Percentiles rank a stretch among this genome's conserved stretches.
These are phyloP conservation scores for Rallus crepitans DNA, from an alignment of 2,797 vertebrate genomes.

Conservation along the genomic window DNA sequence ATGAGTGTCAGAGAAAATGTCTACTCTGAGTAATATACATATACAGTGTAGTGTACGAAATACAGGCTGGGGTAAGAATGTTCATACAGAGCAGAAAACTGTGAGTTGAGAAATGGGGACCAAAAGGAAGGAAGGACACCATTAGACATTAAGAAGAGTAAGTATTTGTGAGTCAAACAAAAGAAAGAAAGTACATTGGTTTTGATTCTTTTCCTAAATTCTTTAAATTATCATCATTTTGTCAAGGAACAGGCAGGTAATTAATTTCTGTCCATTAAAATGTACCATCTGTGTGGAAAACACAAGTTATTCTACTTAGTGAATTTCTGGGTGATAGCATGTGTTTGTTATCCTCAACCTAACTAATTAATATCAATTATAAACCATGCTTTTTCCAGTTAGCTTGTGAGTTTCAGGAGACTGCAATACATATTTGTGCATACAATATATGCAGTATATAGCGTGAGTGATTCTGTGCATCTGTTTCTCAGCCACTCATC, in stretches of 20 bases:
- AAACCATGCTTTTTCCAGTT: neutral
- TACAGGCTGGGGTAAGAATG: neutral
- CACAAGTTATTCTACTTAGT: neutral
- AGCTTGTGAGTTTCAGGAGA: neutral
- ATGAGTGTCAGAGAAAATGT: neutral
- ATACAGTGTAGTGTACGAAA: neutral
- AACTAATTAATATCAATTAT: neutral
- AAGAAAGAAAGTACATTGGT: neutral
- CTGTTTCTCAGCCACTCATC: conserved; percentile 26
- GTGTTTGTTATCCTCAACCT: neutral
- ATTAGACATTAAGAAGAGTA: neutral
- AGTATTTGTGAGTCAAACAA: neutral
- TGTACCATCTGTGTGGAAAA: neutral
- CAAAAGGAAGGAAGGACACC: neutral
- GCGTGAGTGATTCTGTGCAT: neutral
- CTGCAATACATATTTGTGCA: neutral
- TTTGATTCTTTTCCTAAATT: neutral
- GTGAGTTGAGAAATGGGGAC: neutral
- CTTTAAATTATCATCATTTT: neutral
- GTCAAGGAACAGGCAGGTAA: neutral
- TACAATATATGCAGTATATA: neutral
- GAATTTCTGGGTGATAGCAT: neutral
- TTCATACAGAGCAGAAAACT: neutral
- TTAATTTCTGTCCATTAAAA: neutral
- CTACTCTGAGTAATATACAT: neutral